Base-by-base conservation (phyloP, 2,797 vertebrate genomes). In the Acomys russatus region DNA sequence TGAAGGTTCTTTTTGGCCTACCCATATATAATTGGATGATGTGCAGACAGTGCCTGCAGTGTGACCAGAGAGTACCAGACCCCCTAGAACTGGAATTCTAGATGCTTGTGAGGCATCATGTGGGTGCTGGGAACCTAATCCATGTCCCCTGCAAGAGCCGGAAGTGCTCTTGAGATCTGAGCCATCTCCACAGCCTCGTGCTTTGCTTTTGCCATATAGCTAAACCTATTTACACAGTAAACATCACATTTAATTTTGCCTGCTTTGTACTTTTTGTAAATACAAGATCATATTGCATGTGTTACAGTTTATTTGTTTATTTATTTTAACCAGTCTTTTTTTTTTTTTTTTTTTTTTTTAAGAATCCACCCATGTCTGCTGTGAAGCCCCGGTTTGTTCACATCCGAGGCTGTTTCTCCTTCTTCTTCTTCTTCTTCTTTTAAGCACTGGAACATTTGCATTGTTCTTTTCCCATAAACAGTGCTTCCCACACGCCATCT, bases 391-490 rank as follows among this genome's bases (percentile, higher is more conserved):
- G 59, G 20, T 35, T 35, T 54, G 30, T n/a, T 93, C 68, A 35
- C 28, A 87, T 93, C 74, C 33, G 54, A 56, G 63, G 23, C 44
- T 44, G 44, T 44, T 44, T 44, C 44, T 44, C 44, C 44, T 44
- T 44, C n/a, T n/a, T n/a, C n/a, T n/a, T n/a, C 44, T 15, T 49
- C 23, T 79, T 66, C 63, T 66, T 86, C n/a, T 74, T 77, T 82
- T 61, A 74, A 59, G n/a, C 3, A 30, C 33, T 84, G 79, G 71
- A 77, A 90, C 80, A 61, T 83, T 89, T 61, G 79, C 30, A 70
- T 56, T 61, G 64, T 54, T 83, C 59, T 22, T 63, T 88, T 95
- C 86, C 90, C 71, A 94, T 25, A 78, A 94, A 73, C 38, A 73
- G 33, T 56, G 71, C 17, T 79, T 28, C 74, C 64, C 56, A 38